Base-by-base conservation (phyloP, 1,140 invertebrate species). In the Drosophila cardini region DNA sequence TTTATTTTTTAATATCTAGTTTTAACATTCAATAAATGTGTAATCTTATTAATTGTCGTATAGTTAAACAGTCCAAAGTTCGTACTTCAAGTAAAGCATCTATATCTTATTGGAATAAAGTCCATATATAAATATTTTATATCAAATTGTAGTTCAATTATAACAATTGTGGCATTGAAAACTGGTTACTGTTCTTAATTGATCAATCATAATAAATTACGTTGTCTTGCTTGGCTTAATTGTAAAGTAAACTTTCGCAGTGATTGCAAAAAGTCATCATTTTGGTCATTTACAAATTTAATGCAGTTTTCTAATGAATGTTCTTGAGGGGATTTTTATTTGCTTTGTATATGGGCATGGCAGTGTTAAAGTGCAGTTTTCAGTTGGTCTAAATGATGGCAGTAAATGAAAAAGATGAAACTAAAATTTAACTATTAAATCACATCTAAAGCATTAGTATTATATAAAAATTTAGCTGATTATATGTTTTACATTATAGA, bases 371-470 rank as follows among this genome's bases (percentile, higher is more conserved):
- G 21, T 34, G 13, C 9, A 38, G 5, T 13, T 58, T 34, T 34
- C 38, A 9, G 10, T 46, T 55, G 32, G 18, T 16, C 55, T 16
- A 62, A 85, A 82, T 86, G 78, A 85, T 78, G 82, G 72, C 50
- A 76, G 74, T 40, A 81, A 85, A 85, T 75, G n/a, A n/a, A n/a
- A n/a, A n/a, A n/a, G n/a, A n/a, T n/a, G n/a, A n/a, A n/a, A n/a
- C n/a, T n/a, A n/a, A 26, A 26, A 26, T 4, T 26, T 0, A 3
- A 26, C 1, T 26, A 26, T 4, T 26, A 26, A 26, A 26, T 26
- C 4, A 26, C 5, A 26, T 26, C 21, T 26, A 4, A 26, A 4
- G 21, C 21, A 21, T 3, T 21, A 26, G 5, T 26, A 26, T 26
- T 26, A 5, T 5, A 26, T 0, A 4, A 26, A 26, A 26, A 26